Base-by-base conservation (phyloP, 2,888 invertebrate species). In the Ceramica pisi region DNA sequence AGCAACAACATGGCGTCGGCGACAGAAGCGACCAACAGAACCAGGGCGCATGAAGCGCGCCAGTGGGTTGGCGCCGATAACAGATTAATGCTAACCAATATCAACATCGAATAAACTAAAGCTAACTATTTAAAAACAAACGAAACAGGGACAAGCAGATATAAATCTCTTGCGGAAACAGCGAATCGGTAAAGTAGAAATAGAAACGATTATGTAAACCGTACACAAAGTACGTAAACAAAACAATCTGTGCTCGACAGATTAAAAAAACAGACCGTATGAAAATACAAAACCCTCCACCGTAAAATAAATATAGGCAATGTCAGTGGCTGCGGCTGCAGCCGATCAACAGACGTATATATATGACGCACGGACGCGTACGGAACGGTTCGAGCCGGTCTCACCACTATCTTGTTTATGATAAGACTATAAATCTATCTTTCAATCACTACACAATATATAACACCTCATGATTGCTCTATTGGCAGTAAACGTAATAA, bases 231-330 rank as follows among this genome's bases (percentile, higher is more conserved):
- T 61, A 75, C 60, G 38, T 51, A 41, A 72, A 74, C 46, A 64
- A 60, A 41, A 55, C 46, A 57, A 48, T 48, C 46, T 63, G 44
- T 26, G 21, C 21, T 61, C 21, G 38, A 55, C 50, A 57, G 53
- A 51, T 8, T 59, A 35, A 48, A 38, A 56, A 66, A 55, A 66
- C 12, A 21, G 12, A 64, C 19, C 46, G 48, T 70, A 70, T 31
- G 66, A 61, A 77, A 77, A 64, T 67, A 70, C 50, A 61, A 77
- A 76, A 81, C 56, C 70, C 66, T 44, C 44, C 78, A 79, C 63
- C 71, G 35, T 50, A 4, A 53, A 67, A 80, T 56, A 64, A 75
- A 64, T 66, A 62, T 21, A 26, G 67, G 50, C 50, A 21, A 31
- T 64, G 63, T 48, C 44, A 63, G 2, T 44, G 41, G 57, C 41